phyloP scores from a whole-genome alignment of 2,113 vertebrate genomes.

The Cichladusa arquata region DNA sequence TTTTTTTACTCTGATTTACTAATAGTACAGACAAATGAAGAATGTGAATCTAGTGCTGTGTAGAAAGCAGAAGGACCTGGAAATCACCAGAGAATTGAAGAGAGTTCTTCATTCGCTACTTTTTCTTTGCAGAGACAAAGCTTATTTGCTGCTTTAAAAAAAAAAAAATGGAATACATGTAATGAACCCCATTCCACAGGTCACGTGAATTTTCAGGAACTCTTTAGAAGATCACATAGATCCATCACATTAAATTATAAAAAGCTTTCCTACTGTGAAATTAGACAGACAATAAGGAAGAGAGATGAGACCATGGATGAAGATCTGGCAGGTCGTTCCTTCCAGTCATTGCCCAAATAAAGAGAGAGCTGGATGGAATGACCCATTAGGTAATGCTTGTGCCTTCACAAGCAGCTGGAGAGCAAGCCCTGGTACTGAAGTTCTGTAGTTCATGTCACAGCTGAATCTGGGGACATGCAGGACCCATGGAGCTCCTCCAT shows the following conservation, averaged over 20 bases:
- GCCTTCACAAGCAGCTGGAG: background rate
- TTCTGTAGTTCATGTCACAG: fast-evolving
- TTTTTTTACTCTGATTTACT: background rate
- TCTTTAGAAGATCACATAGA: background rate
- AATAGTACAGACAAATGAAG: background rate
- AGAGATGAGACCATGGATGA: background rate
- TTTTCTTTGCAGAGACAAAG: background rate
- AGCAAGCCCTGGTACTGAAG: background rate
- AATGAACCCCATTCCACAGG: background rate
- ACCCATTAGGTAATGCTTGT: background rate
- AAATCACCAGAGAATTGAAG: background rate
- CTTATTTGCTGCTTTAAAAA: background rate
- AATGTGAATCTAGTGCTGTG: background rate
- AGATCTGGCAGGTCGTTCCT: background rate
- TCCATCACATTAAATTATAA: background rate
- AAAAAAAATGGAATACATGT: background rate
- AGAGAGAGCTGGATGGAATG: background rate
- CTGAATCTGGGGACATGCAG: background rate
- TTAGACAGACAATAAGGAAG: background rate
- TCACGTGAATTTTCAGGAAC: background rate
- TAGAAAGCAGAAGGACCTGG: background rate
- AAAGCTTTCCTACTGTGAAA: background rate
- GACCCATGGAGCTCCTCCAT: background rate
- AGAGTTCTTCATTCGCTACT: background rate
- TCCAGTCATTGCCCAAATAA: background rate